Conservation (phyloP, 64 coral and sea anemone genomes). For the Stylophora pistillata region DNA sequence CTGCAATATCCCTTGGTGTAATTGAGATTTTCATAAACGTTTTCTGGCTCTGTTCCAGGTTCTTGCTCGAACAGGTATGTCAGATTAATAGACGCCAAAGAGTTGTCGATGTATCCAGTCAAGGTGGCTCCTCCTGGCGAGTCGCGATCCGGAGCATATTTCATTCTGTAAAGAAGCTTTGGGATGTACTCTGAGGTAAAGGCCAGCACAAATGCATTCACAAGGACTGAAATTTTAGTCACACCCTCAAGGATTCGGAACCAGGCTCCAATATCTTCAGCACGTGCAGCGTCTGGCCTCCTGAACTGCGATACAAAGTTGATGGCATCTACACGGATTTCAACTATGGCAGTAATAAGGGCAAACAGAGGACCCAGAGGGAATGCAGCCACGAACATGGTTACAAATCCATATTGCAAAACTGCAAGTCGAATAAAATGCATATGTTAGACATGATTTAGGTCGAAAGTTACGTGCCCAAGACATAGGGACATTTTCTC, state of each 20-base stretch:
- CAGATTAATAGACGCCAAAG: constrained; percentile 44
- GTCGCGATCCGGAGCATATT: constrained; percentile 46
- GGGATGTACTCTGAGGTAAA: constrained; percentile 93
- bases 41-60: constrained; percentile 56
- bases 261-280: constrained; percentile 93
- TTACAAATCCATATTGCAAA: constrained; percentile 90
- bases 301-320: constrained; percentile 92
- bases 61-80: constrained; percentile 21
- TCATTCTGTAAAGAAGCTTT: constrained; percentile 57
- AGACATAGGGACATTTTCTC: too few species aligned
- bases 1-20: constrained; percentile 16
- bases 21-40: constrained; percentile 54
- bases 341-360: constrained; percentile 69
- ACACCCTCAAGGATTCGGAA: constrained; percentile 76
- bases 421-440: constrained; percentile 43
- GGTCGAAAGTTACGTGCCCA: too few species aligned
- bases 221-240: constrained; percentile 73
- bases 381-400: constrained; percentile 88
- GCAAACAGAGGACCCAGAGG: constrained; percentile 81
- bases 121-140: constrained; percentile 23
- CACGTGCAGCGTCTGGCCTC: constrained; percentile 63
- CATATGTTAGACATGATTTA: too few species aligned
- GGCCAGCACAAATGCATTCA: constrained; percentile 82
- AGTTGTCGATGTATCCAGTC: constrained; percentile 68
- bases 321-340: constrained; percentile 85